phyloP scores from a whole-genome alignment of 1,140 invertebrate genomes.

The Hydropsyche tenuis region DNA sequence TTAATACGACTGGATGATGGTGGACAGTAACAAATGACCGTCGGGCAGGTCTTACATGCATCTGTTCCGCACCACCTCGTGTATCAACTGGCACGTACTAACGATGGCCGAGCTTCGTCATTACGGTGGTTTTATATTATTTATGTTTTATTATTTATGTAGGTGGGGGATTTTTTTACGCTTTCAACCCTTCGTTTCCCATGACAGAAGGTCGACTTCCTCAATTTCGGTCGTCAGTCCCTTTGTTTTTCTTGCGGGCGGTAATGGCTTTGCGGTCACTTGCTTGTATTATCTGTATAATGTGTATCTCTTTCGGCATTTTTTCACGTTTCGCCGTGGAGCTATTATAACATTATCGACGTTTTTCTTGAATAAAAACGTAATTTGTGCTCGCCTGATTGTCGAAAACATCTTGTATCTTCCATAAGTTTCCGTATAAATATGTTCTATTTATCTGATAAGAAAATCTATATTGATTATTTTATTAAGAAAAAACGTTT shows the following conservation, averaged over 20 bases:
- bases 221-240: constrained; percentile 39
- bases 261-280: constrained; percentile 29
- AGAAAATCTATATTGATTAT: too few species aligned
- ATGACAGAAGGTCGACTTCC: constrained; percentile 35
- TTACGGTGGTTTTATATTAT: background rate
- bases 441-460: too few species aligned
- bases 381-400: too few species aligned
- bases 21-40: constrained; percentile 49
- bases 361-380: too few species aligned
- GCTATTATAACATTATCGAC: too few species aligned
- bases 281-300: background rate
- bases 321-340: constrained; percentile 12
- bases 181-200: constrained; percentile 29
- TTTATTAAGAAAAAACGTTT: too few species aligned
- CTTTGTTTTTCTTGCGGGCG: constrained; percentile 28
- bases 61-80: constrained; percentile 33
- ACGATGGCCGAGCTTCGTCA: background rate
- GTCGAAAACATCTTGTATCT: too few species aligned
- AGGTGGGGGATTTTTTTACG: background rate
- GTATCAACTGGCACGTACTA: background rate
- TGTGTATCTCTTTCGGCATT: background rate
- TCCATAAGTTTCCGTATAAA: too few species aligned
- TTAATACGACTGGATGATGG: constrained; percentile 45
- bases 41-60: constrained; percentile 36
- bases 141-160: background rate